A percentile compares a stretch with the other conserved stretches of the same genome.
Conservation (phyloP, 2,113 vertebrate species). For the Eptatretus burgeri region DNA sequence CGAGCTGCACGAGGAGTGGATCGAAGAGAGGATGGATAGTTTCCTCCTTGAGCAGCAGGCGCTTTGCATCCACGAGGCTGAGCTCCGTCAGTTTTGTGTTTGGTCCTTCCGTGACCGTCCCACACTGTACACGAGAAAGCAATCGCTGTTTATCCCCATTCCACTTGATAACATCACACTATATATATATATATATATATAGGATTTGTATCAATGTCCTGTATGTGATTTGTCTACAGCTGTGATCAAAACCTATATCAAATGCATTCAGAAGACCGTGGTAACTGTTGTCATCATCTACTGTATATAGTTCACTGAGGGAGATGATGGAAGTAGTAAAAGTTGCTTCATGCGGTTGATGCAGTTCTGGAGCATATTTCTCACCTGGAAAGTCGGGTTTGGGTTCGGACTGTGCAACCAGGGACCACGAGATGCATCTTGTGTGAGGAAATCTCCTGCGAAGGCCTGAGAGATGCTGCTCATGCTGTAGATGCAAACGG, state of each 20-base stretch:
- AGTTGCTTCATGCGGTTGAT: too few species aligned
- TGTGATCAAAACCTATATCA: background rate
- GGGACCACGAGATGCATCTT: conserved; percentile 78
- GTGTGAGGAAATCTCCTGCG: conserved; percentile 72
- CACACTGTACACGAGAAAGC: conserved; percentile 27
- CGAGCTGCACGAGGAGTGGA: conserved; percentile 63
- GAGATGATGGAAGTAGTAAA: background rate
- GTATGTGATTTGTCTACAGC: too few species aligned
- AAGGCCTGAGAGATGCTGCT: conserved; percentile 82
- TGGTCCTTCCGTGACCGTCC: conserved; percentile 46
- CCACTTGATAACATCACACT: background rate
- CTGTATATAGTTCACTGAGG: background rate
- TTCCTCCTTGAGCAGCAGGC: conserved; percentile 80
- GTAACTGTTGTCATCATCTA: background rate
- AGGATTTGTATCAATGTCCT: too few species aligned
- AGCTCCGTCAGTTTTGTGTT: conserved; percentile 71
- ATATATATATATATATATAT: background rate
- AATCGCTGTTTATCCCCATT: background rate
- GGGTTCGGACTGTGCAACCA: conserved; percentile 76
- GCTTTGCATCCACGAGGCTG: conserved; percentile 75
- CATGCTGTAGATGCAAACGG: conserved; percentile 88
- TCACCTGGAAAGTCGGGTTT: conserved; percentile 71
- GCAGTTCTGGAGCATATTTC: background rate
- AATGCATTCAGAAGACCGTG: background rate
- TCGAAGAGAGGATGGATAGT: conserved; percentile 69